phyloP scores from a whole-genome alignment of 2,888 invertebrate genomes.

The Nomada hirtipes region DNA sequence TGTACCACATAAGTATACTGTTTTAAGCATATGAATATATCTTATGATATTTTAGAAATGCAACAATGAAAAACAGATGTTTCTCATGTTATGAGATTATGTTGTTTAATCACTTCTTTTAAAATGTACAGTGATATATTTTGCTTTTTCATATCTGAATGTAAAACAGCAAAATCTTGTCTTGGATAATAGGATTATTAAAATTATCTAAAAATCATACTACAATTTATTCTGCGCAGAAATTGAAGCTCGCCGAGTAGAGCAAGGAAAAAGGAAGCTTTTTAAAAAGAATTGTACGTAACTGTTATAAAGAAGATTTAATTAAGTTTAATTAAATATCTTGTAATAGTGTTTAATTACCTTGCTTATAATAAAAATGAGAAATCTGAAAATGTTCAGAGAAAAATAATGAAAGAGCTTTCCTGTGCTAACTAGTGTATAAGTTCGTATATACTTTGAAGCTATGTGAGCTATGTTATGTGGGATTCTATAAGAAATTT shows the following conservation, averaged over 20 bases:
- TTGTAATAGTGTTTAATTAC: conserved; percentile 46
- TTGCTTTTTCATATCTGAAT: conserved; percentile 23
- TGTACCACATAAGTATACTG: conserved; percentile 49
- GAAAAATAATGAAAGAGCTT: conserved; percentile 49
- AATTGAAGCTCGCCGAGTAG: conserved; percentile 23
- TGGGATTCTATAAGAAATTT: conserved; percentile 68
- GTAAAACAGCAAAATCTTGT: conserved; percentile 27
- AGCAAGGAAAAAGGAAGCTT: conserved; percentile 4
- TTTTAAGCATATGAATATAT: conserved; percentile 50
- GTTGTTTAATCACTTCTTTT: conserved; percentile 17
- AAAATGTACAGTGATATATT: conserved; percentile 14
- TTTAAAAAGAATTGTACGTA: conserved; percentile 29
- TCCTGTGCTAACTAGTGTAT: conserved; percentile 62
- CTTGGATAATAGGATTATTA: conserved; percentile 21
- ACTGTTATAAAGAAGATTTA: conserved; percentile 24
- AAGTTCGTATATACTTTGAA: conserved; percentile 62
- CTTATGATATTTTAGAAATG: conserved; percentile 43
- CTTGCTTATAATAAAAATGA: conserved; percentile 47
- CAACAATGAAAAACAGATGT: conserved; percentile 36
- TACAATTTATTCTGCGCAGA: conserved; percentile 7
- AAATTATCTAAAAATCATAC: conserved; percentile 13
- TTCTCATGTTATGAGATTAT: conserved; percentile 27
- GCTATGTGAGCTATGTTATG: conserved; percentile 47
- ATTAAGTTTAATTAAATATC: conserved; percentile 30
- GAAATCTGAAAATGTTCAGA: conserved; percentile 33